Evolutionary conservation across 2,797 vertebrate genomes (phyloP).

Genomic region (Malacoraja senta): DNA sequence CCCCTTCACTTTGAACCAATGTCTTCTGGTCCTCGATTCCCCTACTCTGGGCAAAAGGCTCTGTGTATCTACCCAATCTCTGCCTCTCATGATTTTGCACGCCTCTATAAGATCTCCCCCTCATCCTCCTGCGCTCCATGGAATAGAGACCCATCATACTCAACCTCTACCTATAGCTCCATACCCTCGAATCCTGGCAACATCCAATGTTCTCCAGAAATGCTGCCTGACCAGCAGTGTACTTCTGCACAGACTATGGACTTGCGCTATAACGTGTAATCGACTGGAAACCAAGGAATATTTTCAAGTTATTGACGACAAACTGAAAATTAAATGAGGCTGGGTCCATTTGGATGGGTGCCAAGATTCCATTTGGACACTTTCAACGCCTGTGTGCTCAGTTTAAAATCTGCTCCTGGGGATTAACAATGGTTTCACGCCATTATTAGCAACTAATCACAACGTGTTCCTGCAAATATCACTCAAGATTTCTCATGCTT

Average conservation of each 20-base stretch:
- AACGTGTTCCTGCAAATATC: slow-evolving; percentile 3
- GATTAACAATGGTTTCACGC: not conserved
- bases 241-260: not conserved
- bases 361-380: not conserved
- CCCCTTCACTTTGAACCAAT: no score
- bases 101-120: no score
- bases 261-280: not conserved
- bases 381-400: not conserved
- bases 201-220: no score
- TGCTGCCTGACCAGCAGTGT: no score
- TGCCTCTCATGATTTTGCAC: no score
- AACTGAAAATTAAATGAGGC: not conserved
- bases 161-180: no score
- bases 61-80: no score
- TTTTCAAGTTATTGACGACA: not conserved
- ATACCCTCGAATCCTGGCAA: no score
- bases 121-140: no score
- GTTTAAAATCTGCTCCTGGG: not conserved
- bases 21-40: no score
- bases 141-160: no score
- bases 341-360: not conserved
- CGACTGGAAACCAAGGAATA: not conserved
- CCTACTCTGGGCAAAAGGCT: no score
- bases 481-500: not conserved
- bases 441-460: not conserved